Evolutionary conservation across 2,113 vertebrate species (phyloP).

Genomic region (Crocuta crocuta): DNA sequence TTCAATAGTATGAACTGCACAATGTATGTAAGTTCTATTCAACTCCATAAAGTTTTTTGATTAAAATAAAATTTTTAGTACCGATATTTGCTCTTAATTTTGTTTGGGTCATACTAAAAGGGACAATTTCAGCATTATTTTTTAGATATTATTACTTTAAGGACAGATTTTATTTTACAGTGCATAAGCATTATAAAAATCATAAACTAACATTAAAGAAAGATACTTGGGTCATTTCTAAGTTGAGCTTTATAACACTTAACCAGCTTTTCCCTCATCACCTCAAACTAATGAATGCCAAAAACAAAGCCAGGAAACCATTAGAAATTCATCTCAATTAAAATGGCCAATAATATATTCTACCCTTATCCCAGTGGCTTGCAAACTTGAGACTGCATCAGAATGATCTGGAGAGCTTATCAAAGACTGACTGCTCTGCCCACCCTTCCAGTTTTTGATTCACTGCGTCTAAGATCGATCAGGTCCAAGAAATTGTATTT

Average conservation of each 20-base stretch:
- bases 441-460: background rate
- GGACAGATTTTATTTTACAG: background rate
- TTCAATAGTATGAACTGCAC: background rate
- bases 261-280: background rate
- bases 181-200: background rate
- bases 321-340: background rate
- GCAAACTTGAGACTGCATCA: background rate
- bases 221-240: background rate
- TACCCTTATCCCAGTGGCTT: background rate
- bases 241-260: background rate
- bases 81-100: background rate
- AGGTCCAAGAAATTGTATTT: background rate
- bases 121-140: background rate
- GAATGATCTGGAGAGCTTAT: background rate
- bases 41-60: background rate
- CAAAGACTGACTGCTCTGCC: background rate
- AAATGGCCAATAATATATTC: background rate
- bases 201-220: background rate
- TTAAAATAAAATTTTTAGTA: background rate
- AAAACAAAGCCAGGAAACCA: background rate
- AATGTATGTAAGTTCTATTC: background rate
- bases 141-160: background rate
- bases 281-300: background rate
- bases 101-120: background rate
- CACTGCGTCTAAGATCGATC: background rate